A percentile compares a stretch with the other conserved stretches of the same genome.
These are phyloP conservation scores for Eleutherodactylus coqui DNA, from an alignment of 2,797 vertebrate genomes.

Conservation along the genomic window DNA sequence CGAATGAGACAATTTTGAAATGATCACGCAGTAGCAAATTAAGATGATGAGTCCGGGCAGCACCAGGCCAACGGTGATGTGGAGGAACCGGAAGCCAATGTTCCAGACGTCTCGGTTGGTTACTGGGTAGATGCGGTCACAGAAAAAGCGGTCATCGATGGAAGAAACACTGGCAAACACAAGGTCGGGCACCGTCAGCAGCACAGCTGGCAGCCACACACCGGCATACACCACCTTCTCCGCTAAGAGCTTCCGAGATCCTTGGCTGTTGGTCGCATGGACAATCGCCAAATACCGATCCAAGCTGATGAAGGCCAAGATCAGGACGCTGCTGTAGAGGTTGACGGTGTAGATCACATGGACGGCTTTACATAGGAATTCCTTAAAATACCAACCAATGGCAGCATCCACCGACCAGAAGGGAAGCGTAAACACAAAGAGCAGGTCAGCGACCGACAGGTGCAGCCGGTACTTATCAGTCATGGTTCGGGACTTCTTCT, in stretches of 20 bases:
- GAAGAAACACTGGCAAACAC: constrained; percentile 82
- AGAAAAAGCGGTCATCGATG: constrained; percentile 71
- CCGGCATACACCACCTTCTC: constrained; percentile 89
- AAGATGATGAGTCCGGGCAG: constrained; percentile 93
- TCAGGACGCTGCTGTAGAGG: constrained; percentile 95
- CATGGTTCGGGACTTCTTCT: constrained; percentile 93
- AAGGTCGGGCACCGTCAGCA: constrained; percentile 91
- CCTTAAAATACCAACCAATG: constrained; percentile 89
- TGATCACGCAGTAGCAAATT: constrained; percentile 95
- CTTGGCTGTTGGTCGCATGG: constrained; percentile 91
- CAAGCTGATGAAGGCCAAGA: constrained; percentile 96
- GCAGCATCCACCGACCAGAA: constrained; percentile 95
- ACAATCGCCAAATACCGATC: constrained; percentile 96
- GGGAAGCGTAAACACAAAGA: constrained; percentile 93
- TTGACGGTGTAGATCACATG: constrained; percentile 97
- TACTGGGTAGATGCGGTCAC: constrained; percentile 87
- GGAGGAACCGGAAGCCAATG: constrained; percentile 89
- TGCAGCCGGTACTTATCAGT: constrained; percentile 97
- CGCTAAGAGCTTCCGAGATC: constrained; percentile 86
- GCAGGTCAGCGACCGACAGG: constrained; percentile 93
- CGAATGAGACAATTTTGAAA: constrained; percentile 87
- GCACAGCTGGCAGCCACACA: constrained; percentile 90
- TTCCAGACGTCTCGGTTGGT: constrained; percentile 75
- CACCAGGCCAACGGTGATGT: constrained; percentile 91
- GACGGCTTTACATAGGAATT: constrained; percentile 87